A percentile compares a stretch with the other conserved stretches of the same genome.
These are phyloP conservation scores for Caenorhabditis imperialis DNA, from an alignment of 2,888 invertebrate genomes.

Conservation along the genomic window DNA sequence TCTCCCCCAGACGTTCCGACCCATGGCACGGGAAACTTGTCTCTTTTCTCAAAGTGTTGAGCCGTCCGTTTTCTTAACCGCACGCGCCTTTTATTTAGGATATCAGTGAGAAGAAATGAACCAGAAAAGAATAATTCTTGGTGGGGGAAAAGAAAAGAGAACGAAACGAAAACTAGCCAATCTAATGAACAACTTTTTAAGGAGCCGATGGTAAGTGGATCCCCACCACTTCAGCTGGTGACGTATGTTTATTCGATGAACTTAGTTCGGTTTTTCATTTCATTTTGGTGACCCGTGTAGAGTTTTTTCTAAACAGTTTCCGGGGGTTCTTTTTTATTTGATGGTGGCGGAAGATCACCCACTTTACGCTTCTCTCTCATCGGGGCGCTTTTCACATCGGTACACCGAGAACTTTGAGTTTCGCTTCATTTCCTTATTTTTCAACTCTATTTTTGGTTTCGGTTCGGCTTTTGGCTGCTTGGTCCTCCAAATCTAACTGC, in stretches of 20 bases:
- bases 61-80: constrained; percentile 52
- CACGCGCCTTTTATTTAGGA: constrained; percentile 45
- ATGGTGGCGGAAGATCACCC: too few relatives aligned
- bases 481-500: constrained; percentile 18
- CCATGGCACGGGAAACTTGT: constrained; percentile 24
- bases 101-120: too few relatives aligned
- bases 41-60: constrained; percentile 17
- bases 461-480: constrained; percentile 34
- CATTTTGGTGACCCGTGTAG: constrained; percentile 5
- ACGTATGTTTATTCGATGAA: constrained; percentile 38
- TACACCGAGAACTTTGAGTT: not conserved
- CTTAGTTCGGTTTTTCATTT: constrained; percentile 44
- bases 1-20: constrained; percentile 13
- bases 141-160: too few relatives aligned
- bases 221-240: constrained; percentile 13
- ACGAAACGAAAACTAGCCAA: not conserved
- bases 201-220: constrained; percentile 60
- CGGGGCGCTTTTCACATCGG: too few relatives aligned
- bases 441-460: not conserved
- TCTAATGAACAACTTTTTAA: constrained; percentile 45
- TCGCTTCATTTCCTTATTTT: too few relatives aligned
- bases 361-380: too few relatives aligned
- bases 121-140: too few relatives aligned
- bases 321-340: constrained; percentile 14
- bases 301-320: constrained; percentile 15